A percentile compares a stretch with the other conserved stretches of the same genome.
phyloP scores from a whole-genome alignment of 2,797 vertebrate genomes.

The Clarias pachynema region DNA sequence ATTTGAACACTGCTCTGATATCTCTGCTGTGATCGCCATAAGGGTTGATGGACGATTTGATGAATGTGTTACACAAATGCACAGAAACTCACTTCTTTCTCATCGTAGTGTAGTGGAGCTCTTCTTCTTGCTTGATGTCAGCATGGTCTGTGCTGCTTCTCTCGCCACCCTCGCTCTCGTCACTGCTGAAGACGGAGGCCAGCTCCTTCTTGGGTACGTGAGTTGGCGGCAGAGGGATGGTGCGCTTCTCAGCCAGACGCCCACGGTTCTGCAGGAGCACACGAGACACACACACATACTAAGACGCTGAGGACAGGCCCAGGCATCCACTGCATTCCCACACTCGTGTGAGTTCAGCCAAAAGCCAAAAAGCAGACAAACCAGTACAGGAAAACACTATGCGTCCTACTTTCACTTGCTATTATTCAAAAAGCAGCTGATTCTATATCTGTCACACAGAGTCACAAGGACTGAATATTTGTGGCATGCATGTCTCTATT shows the following conservation, averaged over 20 bases:
- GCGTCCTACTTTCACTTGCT: not conserved
- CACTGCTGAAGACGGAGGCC: constrained; percentile 85
- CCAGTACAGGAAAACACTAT: not conserved
- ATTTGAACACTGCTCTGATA: not conserved
- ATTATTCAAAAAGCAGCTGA: not conserved
- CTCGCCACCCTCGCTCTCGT: constrained; percentile 89
- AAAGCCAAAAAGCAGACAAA: constrained; percentile 20
- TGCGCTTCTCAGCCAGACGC: constrained; percentile 95
- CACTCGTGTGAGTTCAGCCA: constrained; percentile 25
- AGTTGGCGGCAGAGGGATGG: constrained; percentile 86
- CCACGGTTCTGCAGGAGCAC: constrained; percentile 87
- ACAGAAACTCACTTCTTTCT: constrained; percentile 87
- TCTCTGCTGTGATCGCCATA: constrained; percentile 14
- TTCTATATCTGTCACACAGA: not conserved
- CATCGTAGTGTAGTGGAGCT: constrained; percentile 91
- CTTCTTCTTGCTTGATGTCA: constrained; percentile 92
- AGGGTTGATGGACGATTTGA: not conserved
- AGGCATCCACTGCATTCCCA: constrained; percentile 44
- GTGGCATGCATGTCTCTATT: not conserved
- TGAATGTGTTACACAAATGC: constrained; percentile 2
- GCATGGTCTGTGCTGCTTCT: constrained; percentile 82
- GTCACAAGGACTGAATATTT: not conserved
- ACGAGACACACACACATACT: constrained; percentile 53
- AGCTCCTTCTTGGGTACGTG: constrained; percentile 91
- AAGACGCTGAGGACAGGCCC: constrained; percentile 49